phyloP scores from a whole-genome alignment of 2,797 vertebrate genomes.

The Rhadinocentrus ornatus region DNA sequence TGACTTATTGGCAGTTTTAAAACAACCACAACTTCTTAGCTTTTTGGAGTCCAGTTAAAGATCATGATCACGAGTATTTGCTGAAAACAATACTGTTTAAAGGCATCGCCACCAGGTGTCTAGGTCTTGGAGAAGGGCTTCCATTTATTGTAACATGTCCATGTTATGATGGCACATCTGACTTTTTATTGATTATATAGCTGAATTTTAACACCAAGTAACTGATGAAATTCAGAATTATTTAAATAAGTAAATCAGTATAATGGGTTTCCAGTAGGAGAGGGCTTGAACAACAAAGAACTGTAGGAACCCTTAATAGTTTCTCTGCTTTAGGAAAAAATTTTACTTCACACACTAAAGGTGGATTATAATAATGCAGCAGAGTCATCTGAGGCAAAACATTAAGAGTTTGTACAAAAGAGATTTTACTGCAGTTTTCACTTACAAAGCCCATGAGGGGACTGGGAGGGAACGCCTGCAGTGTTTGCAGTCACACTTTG shows the following conservation, averaged over 20 bases:
- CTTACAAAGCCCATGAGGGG: constrained; percentile 48
- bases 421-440: constrained; percentile 62
- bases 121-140: background rate
- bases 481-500: constrained; percentile 57
- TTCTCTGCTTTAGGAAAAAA: constrained; percentile 11
- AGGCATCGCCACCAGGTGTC: constrained; percentile 5
- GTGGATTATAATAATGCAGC: constrained; percentile 25
- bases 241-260: constrained; percentile 11
- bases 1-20: too few relatives aligned
- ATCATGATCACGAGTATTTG: background rate
- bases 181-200: constrained; percentile 54
- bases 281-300: background rate
- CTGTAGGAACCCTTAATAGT: background rate
- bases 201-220: constrained; percentile 42
- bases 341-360: constrained; percentile 18
- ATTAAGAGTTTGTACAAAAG: constrained; percentile 37
- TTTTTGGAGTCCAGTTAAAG: constrained; percentile 22
- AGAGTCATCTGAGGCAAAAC: constrained; percentile 28
- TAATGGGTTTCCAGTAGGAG: constrained; percentile 14
- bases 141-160: constrained; percentile 24
- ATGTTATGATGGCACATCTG: constrained; percentile 23
- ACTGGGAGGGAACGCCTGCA: constrained; percentile 63
- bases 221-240: constrained; percentile 37
- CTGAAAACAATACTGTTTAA: constrained; percentile 11
- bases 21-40: too few relatives aligned